These are phyloP conservation scores for Porphyrio hochstetteri DNA, from an alignment of 2,113 vertebrate species.

Conservation along the genomic window DNA sequence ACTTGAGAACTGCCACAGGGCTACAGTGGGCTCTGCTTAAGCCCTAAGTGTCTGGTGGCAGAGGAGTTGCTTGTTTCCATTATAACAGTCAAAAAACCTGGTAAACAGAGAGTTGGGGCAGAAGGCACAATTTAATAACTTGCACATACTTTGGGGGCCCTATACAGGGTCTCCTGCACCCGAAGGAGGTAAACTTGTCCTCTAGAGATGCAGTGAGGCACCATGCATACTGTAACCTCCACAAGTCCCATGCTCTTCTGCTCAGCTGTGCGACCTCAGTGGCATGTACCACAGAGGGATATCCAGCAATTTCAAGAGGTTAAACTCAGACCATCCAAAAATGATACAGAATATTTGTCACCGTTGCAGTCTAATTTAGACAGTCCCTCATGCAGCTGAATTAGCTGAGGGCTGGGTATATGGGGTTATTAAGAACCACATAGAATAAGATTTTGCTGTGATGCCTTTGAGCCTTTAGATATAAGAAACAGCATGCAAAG, in stretches of 20 bases:
- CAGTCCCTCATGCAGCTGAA: neutral
- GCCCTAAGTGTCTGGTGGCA: neutral
- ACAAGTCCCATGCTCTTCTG: neutral
- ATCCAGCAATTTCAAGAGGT: neutral
- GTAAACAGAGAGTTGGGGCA: rapidly evolving
- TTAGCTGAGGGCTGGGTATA: neutral
- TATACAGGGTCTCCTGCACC: neutral
- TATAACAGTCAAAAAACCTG: neutral
- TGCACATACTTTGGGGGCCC: neutral
- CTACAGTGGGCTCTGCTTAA: neutral
- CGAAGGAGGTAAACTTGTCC: neutral
- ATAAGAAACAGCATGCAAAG: neutral
- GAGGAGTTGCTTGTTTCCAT: neutral
- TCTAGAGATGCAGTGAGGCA: neutral
- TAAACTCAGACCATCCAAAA: neutral
- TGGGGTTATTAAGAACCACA: neutral
- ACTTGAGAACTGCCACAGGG: neutral
- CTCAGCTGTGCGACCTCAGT: neutral
- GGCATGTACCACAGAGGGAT: neutral
- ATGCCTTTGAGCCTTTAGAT: neutral
- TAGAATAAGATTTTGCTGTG: neutral
- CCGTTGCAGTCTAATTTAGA: neutral
- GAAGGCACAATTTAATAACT: neutral
- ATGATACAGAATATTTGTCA: neutral
- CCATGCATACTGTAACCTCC: neutral